A percentile compares a stretch with the other conserved stretches of the same genome.
phyloP scores from a whole-genome alignment of 2,797 vertebrate genomes.

The Danio aesculapii region DNA sequence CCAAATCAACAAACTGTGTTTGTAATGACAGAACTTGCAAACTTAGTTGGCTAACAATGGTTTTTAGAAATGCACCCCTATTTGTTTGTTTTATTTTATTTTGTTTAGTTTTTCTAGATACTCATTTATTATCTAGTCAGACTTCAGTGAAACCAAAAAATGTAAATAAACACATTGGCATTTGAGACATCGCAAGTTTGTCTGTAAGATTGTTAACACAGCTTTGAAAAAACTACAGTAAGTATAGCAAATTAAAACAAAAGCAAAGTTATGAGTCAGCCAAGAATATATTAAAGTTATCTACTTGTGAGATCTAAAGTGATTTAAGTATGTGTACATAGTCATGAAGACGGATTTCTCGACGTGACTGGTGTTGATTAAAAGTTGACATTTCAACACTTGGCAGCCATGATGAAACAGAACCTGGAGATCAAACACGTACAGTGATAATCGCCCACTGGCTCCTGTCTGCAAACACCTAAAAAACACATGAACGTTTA shows the following conservation, averaged over 20 bases:
- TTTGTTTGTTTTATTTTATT: not conserved
- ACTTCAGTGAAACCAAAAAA: not conserved
- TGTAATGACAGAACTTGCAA: too few relatives aligned
- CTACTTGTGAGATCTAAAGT: conserved; percentile 19
- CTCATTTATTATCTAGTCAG: too few relatives aligned
- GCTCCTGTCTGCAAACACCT: conserved; percentile 44
- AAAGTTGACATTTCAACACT: conserved; percentile 63
- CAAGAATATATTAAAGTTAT: conserved; percentile 57
- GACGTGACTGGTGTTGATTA: conserved; percentile 45
- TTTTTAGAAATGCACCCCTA: too few relatives aligned
- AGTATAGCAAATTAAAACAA: conserved; percentile 9
- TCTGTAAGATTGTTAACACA: not conserved
- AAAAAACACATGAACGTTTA: conserved; percentile 66
- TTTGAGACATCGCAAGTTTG: not conserved
- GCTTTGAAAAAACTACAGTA: not conserved
- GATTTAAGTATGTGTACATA: conserved; percentile 16
- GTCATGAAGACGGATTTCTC: conserved; percentile 36
- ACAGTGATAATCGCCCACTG: conserved; percentile 58
- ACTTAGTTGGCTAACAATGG: too few relatives aligned
- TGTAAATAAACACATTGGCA: not conserved
- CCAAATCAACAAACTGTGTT: too few relatives aligned
- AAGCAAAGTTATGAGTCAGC: conserved; percentile 17
- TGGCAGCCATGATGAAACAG: conserved; percentile 46
- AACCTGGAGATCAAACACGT: conserved; percentile 46
- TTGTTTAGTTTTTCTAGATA: not conserved